phyloP scores from a whole-genome alignment of 2,888 invertebrate genomes.

The Metopia argyrocephala region DNA sequence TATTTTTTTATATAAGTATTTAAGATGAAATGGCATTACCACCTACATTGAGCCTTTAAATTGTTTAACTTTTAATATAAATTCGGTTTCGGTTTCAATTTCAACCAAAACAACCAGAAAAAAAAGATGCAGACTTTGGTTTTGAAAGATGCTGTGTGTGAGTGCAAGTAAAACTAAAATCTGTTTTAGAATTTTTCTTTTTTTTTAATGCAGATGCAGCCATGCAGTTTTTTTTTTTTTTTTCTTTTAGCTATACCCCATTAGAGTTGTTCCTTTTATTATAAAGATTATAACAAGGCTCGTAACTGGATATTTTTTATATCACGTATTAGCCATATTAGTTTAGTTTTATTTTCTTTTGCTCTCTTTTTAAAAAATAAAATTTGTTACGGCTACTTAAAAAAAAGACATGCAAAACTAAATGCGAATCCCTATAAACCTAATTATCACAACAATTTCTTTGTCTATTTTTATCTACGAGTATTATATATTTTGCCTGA shows the following conservation, averaged over 20 bases:
- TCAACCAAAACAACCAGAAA: too few species aligned
- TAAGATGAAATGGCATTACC: slow-evolving; percentile 55
- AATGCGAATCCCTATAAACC: slow-evolving; percentile 19
- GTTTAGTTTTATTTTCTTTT: background rate
- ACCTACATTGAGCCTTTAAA: slow-evolving; percentile 61
- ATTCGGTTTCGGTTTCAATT: slow-evolving; percentile 56
- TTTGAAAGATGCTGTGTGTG: slow-evolving; percentile 28
- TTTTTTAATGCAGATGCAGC: slow-evolving; percentile 43
- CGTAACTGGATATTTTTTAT: too few species aligned
- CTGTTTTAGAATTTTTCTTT: slow-evolving; percentile 20
- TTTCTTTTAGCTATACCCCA: too few species aligned
- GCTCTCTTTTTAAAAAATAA: background rate
- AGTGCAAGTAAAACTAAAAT: background rate
- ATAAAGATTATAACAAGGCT: slow-evolving; percentile 30
- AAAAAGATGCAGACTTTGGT: slow-evolving; percentile 20
- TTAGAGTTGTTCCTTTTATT: too few species aligned
- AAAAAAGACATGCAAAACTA: slow-evolving; percentile 38
- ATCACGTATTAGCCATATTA: too few species aligned
- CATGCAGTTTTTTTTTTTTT: too few species aligned
- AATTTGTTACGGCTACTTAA: slow-evolving; percentile 32
- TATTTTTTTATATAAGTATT: slow-evolving; percentile 19
- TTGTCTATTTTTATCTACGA: background rate
- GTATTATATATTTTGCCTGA: background rate
- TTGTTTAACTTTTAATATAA: background rate
- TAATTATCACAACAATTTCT: slow-evolving; percentile 35